Percentiles rank a stretch among this genome's conserved stretches.
phyloP scores from a whole-genome alignment of 2,113 vertebrate genomes.

The Pristiophorus japonicus region DNA sequence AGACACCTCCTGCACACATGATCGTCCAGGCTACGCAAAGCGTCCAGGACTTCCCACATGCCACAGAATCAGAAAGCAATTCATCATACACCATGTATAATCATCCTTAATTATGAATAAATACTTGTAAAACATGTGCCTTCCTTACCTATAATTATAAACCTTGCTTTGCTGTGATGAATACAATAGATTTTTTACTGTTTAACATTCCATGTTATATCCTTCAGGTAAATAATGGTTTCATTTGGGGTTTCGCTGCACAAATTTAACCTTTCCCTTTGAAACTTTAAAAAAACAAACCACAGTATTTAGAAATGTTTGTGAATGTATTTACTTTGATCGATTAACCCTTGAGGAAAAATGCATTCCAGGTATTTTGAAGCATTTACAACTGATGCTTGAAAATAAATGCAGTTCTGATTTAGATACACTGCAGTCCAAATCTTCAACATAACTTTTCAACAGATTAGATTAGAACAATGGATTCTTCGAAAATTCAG shows the following conservation, averaged over 20 bases:
- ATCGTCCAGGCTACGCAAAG: too few relatives aligned
- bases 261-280: not conserved
- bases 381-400: not conserved
- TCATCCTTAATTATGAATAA: not conserved
- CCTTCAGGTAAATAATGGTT: not conserved
- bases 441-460: not conserved
- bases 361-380: not conserved
- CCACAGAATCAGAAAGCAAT: too few relatives aligned
- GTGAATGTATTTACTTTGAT: not conserved
- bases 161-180: slow-evolving; percentile 13
- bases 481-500: not conserved
- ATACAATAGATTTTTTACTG: not conserved
- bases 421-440: not conserved
- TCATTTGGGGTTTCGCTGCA: not conserved
- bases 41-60: too few relatives aligned
- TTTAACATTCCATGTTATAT: slow-evolving; percentile 3
- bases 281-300: not conserved
- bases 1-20: too few relatives aligned
- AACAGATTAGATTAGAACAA: slow-evolving; percentile 2
- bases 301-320: not conserved
- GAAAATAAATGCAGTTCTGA: not conserved
- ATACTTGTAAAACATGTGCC: not conserved
- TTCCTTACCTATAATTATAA: not conserved
- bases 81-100: not conserved
- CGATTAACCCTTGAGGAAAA: not conserved